Conservation (phyloP, 2,888 invertebrate species). For the Eueremaeus valkanovi region DNA sequence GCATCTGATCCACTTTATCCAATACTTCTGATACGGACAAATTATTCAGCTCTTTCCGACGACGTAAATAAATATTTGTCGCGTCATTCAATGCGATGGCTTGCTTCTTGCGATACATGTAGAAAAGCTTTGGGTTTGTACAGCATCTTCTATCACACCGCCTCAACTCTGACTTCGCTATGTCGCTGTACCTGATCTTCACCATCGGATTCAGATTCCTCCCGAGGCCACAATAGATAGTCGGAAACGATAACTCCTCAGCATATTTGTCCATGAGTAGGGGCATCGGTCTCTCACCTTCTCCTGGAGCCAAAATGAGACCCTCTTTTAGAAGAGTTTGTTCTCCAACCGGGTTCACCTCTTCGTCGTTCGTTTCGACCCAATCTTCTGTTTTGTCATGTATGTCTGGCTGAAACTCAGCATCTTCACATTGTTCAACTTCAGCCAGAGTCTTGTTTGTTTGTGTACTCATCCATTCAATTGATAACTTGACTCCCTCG, state of each 20-base stretch:
- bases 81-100: not conserved
- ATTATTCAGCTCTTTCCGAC: too few species aligned
- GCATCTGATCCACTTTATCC: not conserved
- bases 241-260: slow-evolving; percentile 41
- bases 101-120: not conserved
- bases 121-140: not conserved
- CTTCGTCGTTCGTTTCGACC: slow-evolving; percentile 47
- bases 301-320: slow-evolving; percentile 48
- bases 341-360: slow-evolving; percentile 38
- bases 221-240: not conserved
- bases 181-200: not conserved
- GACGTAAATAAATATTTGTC: not conserved
- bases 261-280: slow-evolving; percentile 47
- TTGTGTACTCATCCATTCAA: not conserved
- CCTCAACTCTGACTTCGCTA: not conserved
- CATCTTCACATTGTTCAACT: not conserved
- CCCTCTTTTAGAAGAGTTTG: not conserved
- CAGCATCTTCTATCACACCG: not conserved
- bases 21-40: not conserved
- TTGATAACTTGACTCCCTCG: not conserved
- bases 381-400: too few species aligned
- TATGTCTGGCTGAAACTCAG: slow-evolving; percentile 45
- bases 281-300: slow-evolving; percentile 48
- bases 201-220: not conserved
- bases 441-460: too few species aligned